Base-by-base conservation (phyloP, 2,888 invertebrate species). In the Drosophila siamana region DNA sequence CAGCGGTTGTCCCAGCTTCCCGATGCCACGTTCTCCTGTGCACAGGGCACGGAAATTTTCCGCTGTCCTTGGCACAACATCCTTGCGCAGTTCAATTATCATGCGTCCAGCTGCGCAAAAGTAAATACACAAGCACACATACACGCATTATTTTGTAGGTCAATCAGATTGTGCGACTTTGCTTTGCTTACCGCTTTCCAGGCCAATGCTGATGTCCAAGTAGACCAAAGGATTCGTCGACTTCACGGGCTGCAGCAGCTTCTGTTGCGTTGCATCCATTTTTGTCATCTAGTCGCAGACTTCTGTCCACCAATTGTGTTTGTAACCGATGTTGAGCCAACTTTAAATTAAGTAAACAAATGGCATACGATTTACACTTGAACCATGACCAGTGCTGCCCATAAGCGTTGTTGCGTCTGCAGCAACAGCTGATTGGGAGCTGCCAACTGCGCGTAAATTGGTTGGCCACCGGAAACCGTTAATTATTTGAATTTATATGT, bases 21-120 rank as follows among this genome's bases (percentile, higher is more conserved):
- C 97, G 1, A 73, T 94, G 1, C 98, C 98, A 73, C 94, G 95
- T 92, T 98, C 98, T 2, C 98, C 98, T 0, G 98, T 98, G 90
- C 99, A 99, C 1, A 99, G 92, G 1, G 95, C 95, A 76, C 98
- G 94, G 91, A 98, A 98, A 93, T 99, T 98, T 92, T 98, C 98
- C 46, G 95, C 96, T 3, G 98, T 97, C 90, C 94, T 95, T 22
- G 98, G 98, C 66, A 96, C 97, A 55, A 95, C 92, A 93, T 98
- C 95, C 88, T 95, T 95, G 91, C 95, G 96, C 61, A 99, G 93
- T 92, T 98, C 97, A 89, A 98, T 96, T 15, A 98, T 94, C 61
- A 98, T 93, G 78, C 97, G 94, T 5, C 97, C 97, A 88, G 95
- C 97, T 96, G 93, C 93, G 67, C 38, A 57, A 38, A 13, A 56